Conservation (phyloP, 2,113 vertebrate species). For the Leuciscus idus region DNA sequence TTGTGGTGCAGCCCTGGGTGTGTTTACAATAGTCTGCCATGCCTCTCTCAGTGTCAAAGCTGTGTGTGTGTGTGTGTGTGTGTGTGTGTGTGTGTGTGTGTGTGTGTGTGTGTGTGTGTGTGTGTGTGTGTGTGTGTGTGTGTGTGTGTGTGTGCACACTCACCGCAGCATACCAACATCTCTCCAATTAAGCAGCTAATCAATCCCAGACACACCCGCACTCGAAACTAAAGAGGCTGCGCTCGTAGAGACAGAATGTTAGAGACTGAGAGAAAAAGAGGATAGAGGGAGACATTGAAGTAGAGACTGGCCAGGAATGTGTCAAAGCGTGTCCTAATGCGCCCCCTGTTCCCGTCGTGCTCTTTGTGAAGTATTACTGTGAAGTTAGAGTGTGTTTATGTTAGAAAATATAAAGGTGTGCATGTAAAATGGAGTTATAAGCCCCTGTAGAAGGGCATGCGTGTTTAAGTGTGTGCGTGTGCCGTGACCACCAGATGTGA, state of each 20-base stretch:
- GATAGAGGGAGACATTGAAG: slow-evolving; percentile 7
- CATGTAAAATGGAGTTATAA: not conserved
- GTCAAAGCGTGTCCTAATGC: slow-evolving; percentile 40
- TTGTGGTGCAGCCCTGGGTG: slow-evolving; percentile 3
- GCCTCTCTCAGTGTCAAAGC: slow-evolving; percentile 18
- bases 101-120: no score
- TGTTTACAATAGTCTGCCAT: slow-evolving; percentile 33
- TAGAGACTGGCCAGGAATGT: slow-evolving; percentile 52
- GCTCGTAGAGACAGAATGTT: slow-evolving; percentile 38
- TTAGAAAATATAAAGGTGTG: not conserved
- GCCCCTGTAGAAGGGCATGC: not conserved
- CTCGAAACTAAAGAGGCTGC: slow-evolving; percentile 31
- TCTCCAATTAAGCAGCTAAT: slow-evolving; percentile 50
- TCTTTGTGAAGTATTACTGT: slow-evolving; percentile 21
- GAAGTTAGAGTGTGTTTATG: slow-evolving; percentile 8
- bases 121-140: not conserved
- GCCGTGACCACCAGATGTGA: slow-evolving; percentile 29
- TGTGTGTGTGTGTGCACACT: slow-evolving; percentile 12
- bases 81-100: slow-evolving; percentile 15
- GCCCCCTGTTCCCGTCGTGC: not conserved
- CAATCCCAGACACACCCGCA: slow-evolving; percentile 46
- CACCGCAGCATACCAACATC: slow-evolving; percentile 35
- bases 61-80: not conserved
- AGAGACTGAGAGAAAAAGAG: not conserved
- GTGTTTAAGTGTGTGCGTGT: not conserved